Base-by-base conservation (phyloP, 2,888 invertebrate species). In the Adelphocoris suturalis region DNA sequence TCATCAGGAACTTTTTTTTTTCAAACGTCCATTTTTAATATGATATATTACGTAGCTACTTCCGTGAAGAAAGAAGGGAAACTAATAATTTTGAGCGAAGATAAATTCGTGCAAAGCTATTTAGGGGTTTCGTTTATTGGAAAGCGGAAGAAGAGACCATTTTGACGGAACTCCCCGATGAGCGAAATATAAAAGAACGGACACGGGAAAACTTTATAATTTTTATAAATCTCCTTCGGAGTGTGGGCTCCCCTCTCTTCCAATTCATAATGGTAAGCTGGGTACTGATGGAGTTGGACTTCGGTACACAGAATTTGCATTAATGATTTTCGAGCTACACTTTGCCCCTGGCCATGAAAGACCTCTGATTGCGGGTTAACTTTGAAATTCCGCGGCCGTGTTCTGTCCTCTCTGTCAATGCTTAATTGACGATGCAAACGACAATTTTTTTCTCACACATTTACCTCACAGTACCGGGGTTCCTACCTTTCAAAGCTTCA, bases 221-320 rank as follows among this genome's bases (percentile, higher is more conserved):
- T 78, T 78, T n/a, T 37, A 46, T 78, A 46, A 78, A 78, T 78
- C 47, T 78, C 37, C 7, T 37, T 5, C 78, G 47, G n/a, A 78
- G 37, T 37, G 37, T 37, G 37, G 7, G 37, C 46, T 37, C 37
- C 12, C 46, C 9, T 0, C 47, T 0, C 47, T 0, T 78, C 14
- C 46, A 19, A 78, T 11, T 47, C 37, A 46, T 78, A 12, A 78
- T 37, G 37, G 37, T 37, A 46, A 78, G 46, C 37, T 37, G 37
- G 37, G 37, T n/a, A n/a, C n/a, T n/a, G n/a, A 46, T n/a, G 9
- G 11, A 37, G 7, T 7, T 13, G 16, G 37, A 12, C 78, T 2
- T n/a, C 16, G 46, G 78, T 78, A 47, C 76, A 23, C 68, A 5
- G 68, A 23, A 46, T 78, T 78, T 78, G 78, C 78, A 78, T 78